Evolutionary conservation across 2,888 invertebrate genomes (phyloP).

Genomic region (Corythucha ciliata): DNA sequence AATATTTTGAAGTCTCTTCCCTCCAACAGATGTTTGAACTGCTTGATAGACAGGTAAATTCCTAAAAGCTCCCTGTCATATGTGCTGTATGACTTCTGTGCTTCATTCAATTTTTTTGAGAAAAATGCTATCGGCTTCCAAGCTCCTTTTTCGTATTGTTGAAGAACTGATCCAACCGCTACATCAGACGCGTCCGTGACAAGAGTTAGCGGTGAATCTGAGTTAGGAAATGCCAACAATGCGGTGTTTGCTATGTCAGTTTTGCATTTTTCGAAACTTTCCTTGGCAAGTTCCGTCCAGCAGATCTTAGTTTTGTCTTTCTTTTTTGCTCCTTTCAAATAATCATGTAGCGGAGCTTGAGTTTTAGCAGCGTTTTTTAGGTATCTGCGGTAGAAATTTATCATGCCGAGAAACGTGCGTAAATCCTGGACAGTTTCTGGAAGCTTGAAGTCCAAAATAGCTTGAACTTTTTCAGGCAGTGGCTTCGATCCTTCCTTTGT

Average conservation of each 20-base stretch:
- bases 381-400: constrained; percentile 40
- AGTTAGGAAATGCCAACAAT: not conserved
- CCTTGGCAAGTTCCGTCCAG: constrained; percentile 1
- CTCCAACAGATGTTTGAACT: constrained; percentile 14
- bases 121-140: constrained; percentile 16
- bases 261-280: constrained; percentile 12
- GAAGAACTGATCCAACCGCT: constrained; percentile 9
- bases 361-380: constrained; percentile 38
- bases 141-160: constrained; percentile 1
- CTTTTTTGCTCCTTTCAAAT: constrained; percentile 18
- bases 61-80: constrained; percentile 4
- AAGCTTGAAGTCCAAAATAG: constrained; percentile 14
- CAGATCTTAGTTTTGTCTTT: not conserved
- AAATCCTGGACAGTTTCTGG: constrained; percentile 32
- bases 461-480: constrained; percentile 15
- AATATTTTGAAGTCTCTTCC: constrained; percentile 6
- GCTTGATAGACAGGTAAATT: constrained; percentile 11
- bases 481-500: constrained; percentile 22
- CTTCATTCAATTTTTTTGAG: constrained; percentile 8
- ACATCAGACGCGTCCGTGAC: constrained; percentile 7
- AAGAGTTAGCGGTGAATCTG: not conserved
- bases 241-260: not conserved
- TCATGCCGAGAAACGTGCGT: constrained; percentile 38
- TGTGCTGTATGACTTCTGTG: constrained; percentile 12
- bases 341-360: constrained; percentile 27